Base-by-base conservation (phyloP, 2,888 invertebrate genomes). In the Trachelus stipa region DNA sequence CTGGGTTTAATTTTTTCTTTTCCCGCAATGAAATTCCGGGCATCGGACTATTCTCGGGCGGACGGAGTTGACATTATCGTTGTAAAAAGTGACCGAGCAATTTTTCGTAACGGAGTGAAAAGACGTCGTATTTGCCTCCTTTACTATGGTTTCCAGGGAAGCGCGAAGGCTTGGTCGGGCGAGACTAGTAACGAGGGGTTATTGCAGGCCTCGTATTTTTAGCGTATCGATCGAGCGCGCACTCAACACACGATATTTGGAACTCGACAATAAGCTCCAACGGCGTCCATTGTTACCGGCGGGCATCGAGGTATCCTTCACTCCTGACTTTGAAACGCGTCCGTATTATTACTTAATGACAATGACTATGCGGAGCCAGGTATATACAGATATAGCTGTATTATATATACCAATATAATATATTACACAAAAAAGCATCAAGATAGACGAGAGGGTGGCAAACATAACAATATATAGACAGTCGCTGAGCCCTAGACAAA, bases 161-260 rank as follows among this genome's bases (percentile, higher is more conserved):
- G 56, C 56, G 56, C 23, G 56, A 56, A 56, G 56, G 56, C 56
- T 56, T 56, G 56, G 23, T 56, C 56, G 56, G 56, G 23, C 56
- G 56, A 56, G 56, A 56, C 56, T 56, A 56, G 56, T 56, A 56
- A 56, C 56, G 56, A 56, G 56, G 56, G 56, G 56, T 56, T 56
- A 56, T 56, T 56, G 56, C 56, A 56, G 56, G 56, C 34, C 74
- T 35, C 34, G 74, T 74, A 74, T 74, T 74, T 74, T 74, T 74
- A 74, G 74, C 35, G 35, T 74, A 74, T 74, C 74, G 74, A 74
- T 74, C 74, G 34, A 30, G 35, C 74, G 33, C 33, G 71, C 31
- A 71, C 33, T 34, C 74, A 35, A 15, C 35, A 23, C 74, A 34
- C 74, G 71, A 71, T 71, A 71, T 71, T 71, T 71, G 31, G 71